Conservation (phyloP, 2,113 vertebrate genomes). For the Hippocampus comes region DNA sequence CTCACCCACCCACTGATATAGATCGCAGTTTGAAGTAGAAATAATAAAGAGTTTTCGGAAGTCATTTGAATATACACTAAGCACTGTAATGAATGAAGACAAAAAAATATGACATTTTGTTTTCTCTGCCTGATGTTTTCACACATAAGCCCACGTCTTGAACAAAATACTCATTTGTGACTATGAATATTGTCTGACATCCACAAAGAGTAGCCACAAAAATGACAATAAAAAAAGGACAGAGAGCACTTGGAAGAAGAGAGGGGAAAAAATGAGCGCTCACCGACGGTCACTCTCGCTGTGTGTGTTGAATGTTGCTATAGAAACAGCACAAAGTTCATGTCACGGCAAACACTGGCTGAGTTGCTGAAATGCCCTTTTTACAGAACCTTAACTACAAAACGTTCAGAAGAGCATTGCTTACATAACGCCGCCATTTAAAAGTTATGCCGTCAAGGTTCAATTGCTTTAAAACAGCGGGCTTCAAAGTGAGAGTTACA, state of each 20-base stretch:
- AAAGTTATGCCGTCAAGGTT: not conserved
- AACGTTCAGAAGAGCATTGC: not conserved
- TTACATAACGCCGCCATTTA: not conserved
- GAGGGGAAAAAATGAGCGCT: conserved; percentile 15
- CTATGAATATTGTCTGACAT: too few relatives aligned
- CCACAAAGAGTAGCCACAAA: not conserved
- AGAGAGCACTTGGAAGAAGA: not conserved
- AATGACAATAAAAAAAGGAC: not conserved
- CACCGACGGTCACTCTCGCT: conserved; percentile 10
- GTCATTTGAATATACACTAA: too few relatives aligned
- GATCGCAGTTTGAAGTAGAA: too few relatives aligned
- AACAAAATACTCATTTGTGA: not conserved
- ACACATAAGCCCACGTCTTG: not conserved
- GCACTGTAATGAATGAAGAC: too few relatives aligned
- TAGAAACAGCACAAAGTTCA: conserved; percentile 68
- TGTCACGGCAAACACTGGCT: conserved; percentile 52
- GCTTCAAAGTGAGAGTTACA: too few relatives aligned
- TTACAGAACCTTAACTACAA: not conserved
- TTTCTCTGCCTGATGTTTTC: too few relatives aligned
- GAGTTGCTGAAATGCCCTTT: not conserved
- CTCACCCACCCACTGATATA: too few relatives aligned
- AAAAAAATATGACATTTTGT: too few relatives aligned
- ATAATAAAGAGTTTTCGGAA: too few relatives aligned
- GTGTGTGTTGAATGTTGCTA: conserved; percentile 40
- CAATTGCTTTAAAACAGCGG: too few relatives aligned